Percentiles rank a stretch among this genome's conserved stretches.
These are phyloP conservation scores for Drosophila nasuta DNA, from an alignment of 1,140 invertebrate genomes.

Conservation along the genomic window DNA sequence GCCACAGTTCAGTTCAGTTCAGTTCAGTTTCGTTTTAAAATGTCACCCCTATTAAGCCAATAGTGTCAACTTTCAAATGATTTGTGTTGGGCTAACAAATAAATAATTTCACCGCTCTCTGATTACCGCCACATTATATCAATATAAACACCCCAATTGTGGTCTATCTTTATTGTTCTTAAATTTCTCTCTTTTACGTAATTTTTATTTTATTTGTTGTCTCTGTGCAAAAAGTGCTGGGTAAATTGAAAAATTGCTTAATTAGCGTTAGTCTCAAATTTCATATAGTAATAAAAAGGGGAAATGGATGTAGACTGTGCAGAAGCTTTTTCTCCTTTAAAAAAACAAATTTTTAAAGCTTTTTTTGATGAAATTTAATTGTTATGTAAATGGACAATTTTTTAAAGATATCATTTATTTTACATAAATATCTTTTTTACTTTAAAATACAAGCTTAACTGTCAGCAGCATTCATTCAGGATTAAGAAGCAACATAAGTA, in stretches of 20 bases:
- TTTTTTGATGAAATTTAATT: too few relatives aligned
- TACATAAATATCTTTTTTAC: too few relatives aligned
- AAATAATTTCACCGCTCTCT: constrained; percentile 59
- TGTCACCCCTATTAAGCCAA: constrained; percentile 48
- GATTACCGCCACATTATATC: constrained; percentile 71
- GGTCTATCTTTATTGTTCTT: constrained; percentile 38
- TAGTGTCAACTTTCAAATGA: constrained; percentile 80
- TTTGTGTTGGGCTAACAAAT: constrained; percentile 45
- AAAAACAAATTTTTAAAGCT: too few relatives aligned
- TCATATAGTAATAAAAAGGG: not conserved
- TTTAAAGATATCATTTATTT: too few relatives aligned
- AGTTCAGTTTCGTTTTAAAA: constrained; percentile 15
- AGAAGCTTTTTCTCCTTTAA: too few relatives aligned
- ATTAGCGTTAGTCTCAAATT: constrained; percentile 64
- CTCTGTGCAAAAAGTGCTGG: constrained; percentile 21
- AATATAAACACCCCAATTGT: constrained; percentile 72
- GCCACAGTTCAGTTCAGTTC: not conserved
- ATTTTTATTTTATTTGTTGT: constrained; percentile 42
- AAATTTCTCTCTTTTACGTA: constrained; percentile 7
- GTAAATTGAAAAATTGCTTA: constrained; percentile 65
- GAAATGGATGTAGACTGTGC: too few relatives aligned
- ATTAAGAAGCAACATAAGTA: not conserved
- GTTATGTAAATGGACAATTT: too few relatives aligned
- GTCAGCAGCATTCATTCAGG: constrained; percentile 42
- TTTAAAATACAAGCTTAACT: constrained; percentile 21